phyloP scores from a whole-genome alignment of 2,888 invertebrate genomes.

The Phortica okadai region DNA sequence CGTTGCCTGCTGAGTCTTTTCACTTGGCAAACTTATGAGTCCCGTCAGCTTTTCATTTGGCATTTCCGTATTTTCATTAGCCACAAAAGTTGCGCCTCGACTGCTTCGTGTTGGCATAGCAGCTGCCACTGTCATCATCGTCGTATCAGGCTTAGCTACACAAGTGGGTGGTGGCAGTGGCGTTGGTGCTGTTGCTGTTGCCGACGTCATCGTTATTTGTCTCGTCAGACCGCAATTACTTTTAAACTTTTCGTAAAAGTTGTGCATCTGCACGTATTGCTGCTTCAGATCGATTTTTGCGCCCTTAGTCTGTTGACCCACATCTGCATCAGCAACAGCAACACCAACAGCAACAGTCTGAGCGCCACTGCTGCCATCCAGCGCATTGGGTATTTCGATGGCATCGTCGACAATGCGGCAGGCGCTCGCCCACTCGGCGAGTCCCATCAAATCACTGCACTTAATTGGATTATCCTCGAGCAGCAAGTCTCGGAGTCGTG shows the following conservation, averaged over 20 bases:
- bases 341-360: too few relatives aligned
- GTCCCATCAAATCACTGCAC: slow-evolving; percentile 74
- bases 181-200: too few relatives aligned
- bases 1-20: slow-evolving; percentile 23
- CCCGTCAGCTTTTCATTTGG: slow-evolving; percentile 15
- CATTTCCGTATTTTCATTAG: slow-evolving; percentile 34
- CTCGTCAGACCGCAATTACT: slow-evolving; percentile 48
- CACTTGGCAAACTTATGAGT: slow-evolving; percentile 45
- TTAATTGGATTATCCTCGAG: slow-evolving; percentile 76
- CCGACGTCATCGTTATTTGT: slow-evolving; percentile 26
- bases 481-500: slow-evolving; percentile 72
- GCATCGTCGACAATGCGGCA: slow-evolving; percentile 63
- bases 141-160: too few relatives aligned
- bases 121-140: slow-evolving; percentile 2
- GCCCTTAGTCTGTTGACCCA: slow-evolving; percentile 47
- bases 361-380: not conserved
- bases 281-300: slow-evolving; percentile 64
- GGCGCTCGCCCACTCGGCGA: slow-evolving; percentile 76
- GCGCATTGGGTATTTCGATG: not conserved
- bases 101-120: slow-evolving; percentile 21
- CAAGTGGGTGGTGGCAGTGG: too few relatives aligned
- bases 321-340: slow-evolving; percentile 31
- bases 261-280: slow-evolving; percentile 68
- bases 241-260: slow-evolving; percentile 69
- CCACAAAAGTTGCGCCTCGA: slow-evolving; percentile 19